These are phyloP conservation scores for Xyliphius kryptos DNA, from an alignment of 2,113 vertebrate genomes.

Conservation along the genomic window DNA sequence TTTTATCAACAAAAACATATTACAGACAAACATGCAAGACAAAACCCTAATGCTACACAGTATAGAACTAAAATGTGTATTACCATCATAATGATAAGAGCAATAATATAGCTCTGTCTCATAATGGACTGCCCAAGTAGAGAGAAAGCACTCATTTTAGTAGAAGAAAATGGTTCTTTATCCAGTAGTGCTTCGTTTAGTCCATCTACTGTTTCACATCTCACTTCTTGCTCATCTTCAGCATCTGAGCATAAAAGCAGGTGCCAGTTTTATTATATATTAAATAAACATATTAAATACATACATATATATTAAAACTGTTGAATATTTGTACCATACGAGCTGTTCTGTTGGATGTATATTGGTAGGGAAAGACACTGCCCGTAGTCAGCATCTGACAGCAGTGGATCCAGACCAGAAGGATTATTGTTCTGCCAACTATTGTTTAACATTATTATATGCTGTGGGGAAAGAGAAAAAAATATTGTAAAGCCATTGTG, in stretches of 20 bases:
- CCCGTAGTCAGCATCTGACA: conserved; percentile 45
- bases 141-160: conserved; percentile 50
- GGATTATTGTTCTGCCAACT: conserved; percentile 48
- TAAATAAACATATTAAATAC: no score
- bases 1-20: no score
- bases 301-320: no score
- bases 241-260: conserved; percentile 1
- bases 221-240: conserved; percentile 35
- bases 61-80: conserved; percentile 7
- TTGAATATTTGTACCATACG: conserved; percentile 43
- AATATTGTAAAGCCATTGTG: no score
- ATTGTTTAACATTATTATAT: conserved; percentile 43
- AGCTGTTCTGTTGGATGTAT: conserved; percentile 38
- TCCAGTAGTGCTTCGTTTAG: no score
- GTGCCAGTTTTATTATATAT: no score
- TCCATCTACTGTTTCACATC: not conserved
- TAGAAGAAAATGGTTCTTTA: conserved; percentile 31
- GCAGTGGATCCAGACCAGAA: conserved; percentile 46
- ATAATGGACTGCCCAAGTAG: conserved; percentile 62
- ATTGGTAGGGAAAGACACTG: conserved; percentile 49
- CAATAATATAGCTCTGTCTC: conserved; percentile 72
- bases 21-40: no score
- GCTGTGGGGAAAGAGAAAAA: conserved; percentile 44
- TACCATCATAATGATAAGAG: conserved; percentile 76
- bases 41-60: no score